These are phyloP conservation scores for Cherax quadricarinatus DNA, from an alignment of 1,140 invertebrate species.

Conservation along the genomic window DNA sequence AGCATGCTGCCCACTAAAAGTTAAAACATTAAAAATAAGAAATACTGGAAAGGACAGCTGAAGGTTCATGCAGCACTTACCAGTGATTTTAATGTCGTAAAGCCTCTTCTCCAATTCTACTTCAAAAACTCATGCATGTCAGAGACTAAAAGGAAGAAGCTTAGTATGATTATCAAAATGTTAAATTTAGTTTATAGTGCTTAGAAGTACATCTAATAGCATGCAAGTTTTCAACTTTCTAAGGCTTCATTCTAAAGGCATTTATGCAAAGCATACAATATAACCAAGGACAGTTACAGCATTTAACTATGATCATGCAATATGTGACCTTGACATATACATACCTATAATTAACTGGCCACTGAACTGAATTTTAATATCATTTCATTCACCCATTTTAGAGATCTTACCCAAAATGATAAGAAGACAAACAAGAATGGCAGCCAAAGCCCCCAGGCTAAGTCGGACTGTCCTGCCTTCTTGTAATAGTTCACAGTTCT, in stretches of 20 bases:
- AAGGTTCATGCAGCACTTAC: not conserved
- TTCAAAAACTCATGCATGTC: not conserved
- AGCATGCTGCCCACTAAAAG: no score
- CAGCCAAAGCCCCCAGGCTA: conserved; percentile 94
- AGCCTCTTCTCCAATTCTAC: not conserved
- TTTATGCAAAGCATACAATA: not conserved
- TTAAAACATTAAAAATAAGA: not conserved
- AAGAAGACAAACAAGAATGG: conserved; percentile 94
- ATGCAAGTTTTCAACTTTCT: not conserved
- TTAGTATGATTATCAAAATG: not conserved
- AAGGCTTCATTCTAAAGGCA: not conserved
- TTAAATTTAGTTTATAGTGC: not conserved
- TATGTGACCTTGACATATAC: not conserved
- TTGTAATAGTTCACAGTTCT: conserved; percentile 94
- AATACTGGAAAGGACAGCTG: not conserved
- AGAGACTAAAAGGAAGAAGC: not conserved
- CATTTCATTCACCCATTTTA: not conserved
- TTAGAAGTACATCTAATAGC: not conserved
- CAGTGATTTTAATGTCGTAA: not conserved
- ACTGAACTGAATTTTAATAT: no score
- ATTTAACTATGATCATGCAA: not conserved
- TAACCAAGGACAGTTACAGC: not conserved
- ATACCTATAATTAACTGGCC: not conserved
- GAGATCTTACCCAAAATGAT: conserved; percentile 89
- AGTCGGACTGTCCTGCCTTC: conserved; percentile 94